These are phyloP conservation scores for Mystacides longicornis DNA, from an alignment of 2,888 invertebrate genomes.

Conservation along the genomic window DNA sequence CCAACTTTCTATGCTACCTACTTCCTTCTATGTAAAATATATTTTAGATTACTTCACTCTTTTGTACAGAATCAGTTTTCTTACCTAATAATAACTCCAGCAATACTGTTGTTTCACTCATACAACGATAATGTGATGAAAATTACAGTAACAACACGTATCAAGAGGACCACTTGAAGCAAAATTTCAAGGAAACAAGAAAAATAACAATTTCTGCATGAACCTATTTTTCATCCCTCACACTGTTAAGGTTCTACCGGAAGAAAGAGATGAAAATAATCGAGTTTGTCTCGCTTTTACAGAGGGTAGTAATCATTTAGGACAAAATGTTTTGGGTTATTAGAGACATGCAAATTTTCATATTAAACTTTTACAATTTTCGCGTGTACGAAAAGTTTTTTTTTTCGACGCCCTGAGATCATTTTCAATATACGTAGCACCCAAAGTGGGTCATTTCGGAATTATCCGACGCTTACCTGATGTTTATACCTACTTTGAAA, in stretches of 20 bases:
- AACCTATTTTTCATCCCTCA: too few species aligned
- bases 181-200: too few species aligned
- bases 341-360: conserved; percentile 12
- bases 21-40: conserved; percentile 15
- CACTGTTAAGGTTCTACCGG: background rate
- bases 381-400: background rate
- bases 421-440: too few species aligned
- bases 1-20: conserved; percentile 9
- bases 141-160: too few species aligned
- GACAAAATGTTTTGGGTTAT: background rate
- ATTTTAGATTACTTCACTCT: conserved; percentile 10
- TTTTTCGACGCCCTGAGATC: background rate
- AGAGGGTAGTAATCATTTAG: background rate
- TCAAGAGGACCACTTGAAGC: too few species aligned
- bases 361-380: conserved; percentile 11
- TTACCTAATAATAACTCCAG: background rate
- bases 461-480: background rate
- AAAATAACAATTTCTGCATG: too few species aligned
- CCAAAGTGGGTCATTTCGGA: background rate
- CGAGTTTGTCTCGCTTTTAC: background rate
- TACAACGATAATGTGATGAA: too few species aligned
- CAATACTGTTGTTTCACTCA: background rate
- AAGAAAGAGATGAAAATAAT: background rate
- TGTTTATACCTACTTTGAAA: too few species aligned
- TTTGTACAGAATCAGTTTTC: conserved; percentile 2